Conservation (phyloP, 2,797 vertebrate genomes). For the Mallotus villosus region DNA sequence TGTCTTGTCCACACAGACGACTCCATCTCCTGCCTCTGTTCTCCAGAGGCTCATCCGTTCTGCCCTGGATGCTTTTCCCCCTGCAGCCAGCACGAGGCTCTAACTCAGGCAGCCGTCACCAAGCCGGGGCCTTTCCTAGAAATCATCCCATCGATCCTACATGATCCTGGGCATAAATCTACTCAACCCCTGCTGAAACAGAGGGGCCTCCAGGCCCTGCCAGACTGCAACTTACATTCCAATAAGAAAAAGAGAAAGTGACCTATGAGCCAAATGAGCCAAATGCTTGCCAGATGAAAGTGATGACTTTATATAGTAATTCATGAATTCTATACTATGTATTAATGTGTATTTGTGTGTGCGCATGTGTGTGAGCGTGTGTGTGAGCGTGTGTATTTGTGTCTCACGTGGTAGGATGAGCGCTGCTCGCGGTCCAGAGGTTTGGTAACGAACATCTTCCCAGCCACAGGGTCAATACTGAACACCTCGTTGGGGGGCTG, state of each 20-base stretch:
- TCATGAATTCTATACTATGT: background rate
- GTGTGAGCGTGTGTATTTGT: background rate
- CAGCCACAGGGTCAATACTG: conserved; percentile 90
- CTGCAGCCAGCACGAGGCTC: conserved; percentile 39
- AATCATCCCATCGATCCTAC: conserved; percentile 59
- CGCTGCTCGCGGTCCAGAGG: conserved; percentile 92
- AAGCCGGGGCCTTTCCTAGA: conserved; percentile 43
- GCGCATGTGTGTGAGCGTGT: background rate
- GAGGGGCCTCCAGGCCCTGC: conserved; percentile 32
- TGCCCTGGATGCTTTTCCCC: conserved; percentile 31
- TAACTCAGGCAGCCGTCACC: conserved; percentile 43
- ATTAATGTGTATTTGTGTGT: background rate
- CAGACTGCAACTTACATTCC: conserved; percentile 42
- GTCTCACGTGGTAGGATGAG: conserved; percentile 91
- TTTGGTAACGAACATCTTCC: conserved; percentile 94
- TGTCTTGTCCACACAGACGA: background rate
- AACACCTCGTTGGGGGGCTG: conserved; percentile 96
- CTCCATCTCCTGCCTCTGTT: background rate
- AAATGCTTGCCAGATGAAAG: background rate
- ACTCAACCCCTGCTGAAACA: conserved; percentile 40
- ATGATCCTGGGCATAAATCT: conserved; percentile 53
- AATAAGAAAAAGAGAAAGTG: background rate
- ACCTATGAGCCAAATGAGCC: background rate
- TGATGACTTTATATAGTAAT: background rate
- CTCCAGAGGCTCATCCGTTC: conserved; percentile 16